A percentile compares a stretch with the other conserved stretches of the same genome.
Conservation (phyloP, 2,113 vertebrate genomes). For the Oreochromis niloticus region DNA sequence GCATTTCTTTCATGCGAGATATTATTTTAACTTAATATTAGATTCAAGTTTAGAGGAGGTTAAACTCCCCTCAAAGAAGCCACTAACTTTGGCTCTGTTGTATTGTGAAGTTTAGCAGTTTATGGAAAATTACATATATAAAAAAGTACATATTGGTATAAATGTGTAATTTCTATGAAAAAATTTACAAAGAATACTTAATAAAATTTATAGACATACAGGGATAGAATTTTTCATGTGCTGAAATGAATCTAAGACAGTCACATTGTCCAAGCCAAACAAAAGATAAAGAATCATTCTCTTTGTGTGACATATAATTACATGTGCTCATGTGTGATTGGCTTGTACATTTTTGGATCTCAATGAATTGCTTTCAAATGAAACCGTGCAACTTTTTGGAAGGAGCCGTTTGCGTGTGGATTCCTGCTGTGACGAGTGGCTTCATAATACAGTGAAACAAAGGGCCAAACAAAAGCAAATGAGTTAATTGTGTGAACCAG, state of each 20-base stretch:
- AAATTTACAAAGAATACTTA: background rate
- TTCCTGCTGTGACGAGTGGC: rapidly evolving
- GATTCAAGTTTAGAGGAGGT: background rate
- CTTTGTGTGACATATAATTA: rapidly evolving
- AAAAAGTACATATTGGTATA: background rate
- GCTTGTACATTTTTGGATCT: background rate
- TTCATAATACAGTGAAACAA: rapidly evolving
- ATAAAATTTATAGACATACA: rapidly evolving
- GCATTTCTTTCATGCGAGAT: rapidly evolving
- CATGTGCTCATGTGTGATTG: background rate
- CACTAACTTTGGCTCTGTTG: rapidly evolving
- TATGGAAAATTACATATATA: background rate
- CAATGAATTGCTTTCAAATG: background rate
- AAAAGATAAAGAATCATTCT: background rate
- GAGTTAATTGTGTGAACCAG: background rate
- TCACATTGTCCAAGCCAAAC: background rate
- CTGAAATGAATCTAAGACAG: background rate
- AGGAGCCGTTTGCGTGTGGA: background rate
- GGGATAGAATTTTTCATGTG: no score
- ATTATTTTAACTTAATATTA: background rate
- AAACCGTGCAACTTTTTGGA: background rate
- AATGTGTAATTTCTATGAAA: background rate
- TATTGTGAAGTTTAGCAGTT: background rate
- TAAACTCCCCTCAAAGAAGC: background rate
- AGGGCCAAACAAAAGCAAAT: background rate